Base-by-base conservation (phyloP, 2,113 vertebrate species). In the Pampusana beccarii region DNA sequence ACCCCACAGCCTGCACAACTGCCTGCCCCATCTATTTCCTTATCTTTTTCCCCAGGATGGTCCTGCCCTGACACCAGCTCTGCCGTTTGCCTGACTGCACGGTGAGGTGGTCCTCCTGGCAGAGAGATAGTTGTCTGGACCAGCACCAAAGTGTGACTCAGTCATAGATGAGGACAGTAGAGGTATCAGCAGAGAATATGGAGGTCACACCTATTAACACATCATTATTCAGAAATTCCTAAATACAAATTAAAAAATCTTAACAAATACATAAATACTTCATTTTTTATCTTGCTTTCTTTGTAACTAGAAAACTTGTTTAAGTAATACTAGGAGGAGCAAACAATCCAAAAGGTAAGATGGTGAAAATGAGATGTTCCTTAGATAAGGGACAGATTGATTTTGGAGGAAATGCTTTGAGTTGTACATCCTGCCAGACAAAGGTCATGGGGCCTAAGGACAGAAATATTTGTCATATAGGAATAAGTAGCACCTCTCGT, bases 51-150 rank as follows among this genome's bases (percentile, higher is more conserved):
- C 31, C 42, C 21, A 17, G 54, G 18, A 26, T 80, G 26, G 16
- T 54, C 7, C 50, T 40, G 11, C 20, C 25, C 31, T 64, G 64
- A 11, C n/a, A 34, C 4, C 12, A 21, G 44, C 23, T 81, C 64
- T 56, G 28, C 40, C 60, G 3, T 73, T 70, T 56, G 16, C 40
- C 40, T 57, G n/a, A 33, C 34, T 1, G 0, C 16, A 19, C 0
- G 1, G 4, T 65, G 50, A 46, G 33, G 17, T 36, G 7, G 10
- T 88, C 34, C 36, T 51, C 42, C 31, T 36, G 10, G 11, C 25
- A 78, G 54, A 67, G 19, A 48, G 14, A 33, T 10, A 9, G 10
- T n/a, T 1, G 0, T 29, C 38, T 46, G 38, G 11, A 21, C 16
- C n/a, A 64, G 53, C 38, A 60, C 6, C 53, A 34, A 16, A 11